Evolutionary conservation across 2,113 vertebrate genomes (phyloP).

Genomic region (Alces alces): DNA sequence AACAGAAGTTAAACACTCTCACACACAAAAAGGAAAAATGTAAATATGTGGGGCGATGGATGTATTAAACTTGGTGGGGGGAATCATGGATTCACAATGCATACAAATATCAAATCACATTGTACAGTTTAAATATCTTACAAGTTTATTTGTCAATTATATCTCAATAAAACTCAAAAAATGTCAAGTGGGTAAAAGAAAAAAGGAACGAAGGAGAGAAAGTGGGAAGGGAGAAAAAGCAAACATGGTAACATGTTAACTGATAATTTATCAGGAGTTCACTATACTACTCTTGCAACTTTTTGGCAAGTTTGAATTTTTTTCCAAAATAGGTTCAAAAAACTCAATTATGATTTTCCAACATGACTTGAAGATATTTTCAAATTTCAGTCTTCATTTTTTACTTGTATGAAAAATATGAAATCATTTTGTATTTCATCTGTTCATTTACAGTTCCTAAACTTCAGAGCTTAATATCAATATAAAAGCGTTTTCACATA

Average conservation of each 20-base stretch:
- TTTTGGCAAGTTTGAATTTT: neutral
- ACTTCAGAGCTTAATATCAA: neutral
- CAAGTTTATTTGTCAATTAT: neutral
- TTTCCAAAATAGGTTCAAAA: constrained; percentile 16
- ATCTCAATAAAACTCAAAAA: neutral
- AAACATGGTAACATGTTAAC: neutral
- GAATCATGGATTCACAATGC: neutral
- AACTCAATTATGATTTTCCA: neutral
- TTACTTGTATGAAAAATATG: neutral
- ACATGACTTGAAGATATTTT: neutral
- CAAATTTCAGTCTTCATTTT: neutral
- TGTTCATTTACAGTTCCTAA: neutral
- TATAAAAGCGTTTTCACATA: neutral
- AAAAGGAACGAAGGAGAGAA: neutral
- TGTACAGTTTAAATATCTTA: neutral
- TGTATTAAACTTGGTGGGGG: neutral
- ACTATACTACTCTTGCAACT: neutral
- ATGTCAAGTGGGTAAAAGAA: neutral
- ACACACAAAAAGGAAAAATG: neutral
- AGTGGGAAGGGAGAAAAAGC: neutral
- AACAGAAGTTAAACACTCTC: neutral
- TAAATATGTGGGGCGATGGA: neutral
- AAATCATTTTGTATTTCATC: neutral
- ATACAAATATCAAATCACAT: neutral
- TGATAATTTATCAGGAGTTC: neutral